These are phyloP conservation scores for Erythrocercus mccallii DNA, from an alignment of 2,113 vertebrate species.

Conservation along the genomic window DNA sequence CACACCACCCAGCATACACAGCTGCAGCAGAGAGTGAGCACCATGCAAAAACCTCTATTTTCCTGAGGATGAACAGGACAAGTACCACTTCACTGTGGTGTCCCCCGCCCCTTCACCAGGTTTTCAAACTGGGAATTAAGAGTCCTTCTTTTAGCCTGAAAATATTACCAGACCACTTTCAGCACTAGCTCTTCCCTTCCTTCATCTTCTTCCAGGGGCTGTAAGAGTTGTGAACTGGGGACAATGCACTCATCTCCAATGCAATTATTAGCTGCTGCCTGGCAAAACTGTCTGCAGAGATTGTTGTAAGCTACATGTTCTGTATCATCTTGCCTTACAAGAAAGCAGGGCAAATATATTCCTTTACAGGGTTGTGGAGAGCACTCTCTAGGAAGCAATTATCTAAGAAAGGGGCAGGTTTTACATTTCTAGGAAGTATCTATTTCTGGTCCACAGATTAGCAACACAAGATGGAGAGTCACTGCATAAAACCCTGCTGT, in stretches of 20 bases:
- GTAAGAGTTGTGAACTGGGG: background rate
- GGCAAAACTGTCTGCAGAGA: background rate
- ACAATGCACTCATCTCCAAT: background rate
- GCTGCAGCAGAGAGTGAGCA: background rate
- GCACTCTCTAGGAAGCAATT: background rate
- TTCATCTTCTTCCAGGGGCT: background rate
- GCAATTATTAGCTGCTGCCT: background rate
- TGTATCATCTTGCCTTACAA: background rate
- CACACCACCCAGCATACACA: background rate
- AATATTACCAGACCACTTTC: background rate
- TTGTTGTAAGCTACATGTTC: background rate
- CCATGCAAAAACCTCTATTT: accelerated
- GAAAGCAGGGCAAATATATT: background rate
- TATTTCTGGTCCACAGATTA: background rate
- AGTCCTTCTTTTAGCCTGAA: background rate
- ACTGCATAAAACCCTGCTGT: background rate
- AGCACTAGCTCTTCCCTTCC: background rate
- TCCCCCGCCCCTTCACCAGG: background rate
- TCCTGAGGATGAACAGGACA: background rate
- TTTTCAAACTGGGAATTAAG: background rate
- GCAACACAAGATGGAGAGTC: background rate
- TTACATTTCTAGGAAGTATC: background rate
- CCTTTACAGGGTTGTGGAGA: background rate
- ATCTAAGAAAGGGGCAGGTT: background rate
- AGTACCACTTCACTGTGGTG: background rate